phyloP scores from a whole-genome alignment of 53 echinoderm and acorn worm species.

The Echinarachnius parma region DNA sequence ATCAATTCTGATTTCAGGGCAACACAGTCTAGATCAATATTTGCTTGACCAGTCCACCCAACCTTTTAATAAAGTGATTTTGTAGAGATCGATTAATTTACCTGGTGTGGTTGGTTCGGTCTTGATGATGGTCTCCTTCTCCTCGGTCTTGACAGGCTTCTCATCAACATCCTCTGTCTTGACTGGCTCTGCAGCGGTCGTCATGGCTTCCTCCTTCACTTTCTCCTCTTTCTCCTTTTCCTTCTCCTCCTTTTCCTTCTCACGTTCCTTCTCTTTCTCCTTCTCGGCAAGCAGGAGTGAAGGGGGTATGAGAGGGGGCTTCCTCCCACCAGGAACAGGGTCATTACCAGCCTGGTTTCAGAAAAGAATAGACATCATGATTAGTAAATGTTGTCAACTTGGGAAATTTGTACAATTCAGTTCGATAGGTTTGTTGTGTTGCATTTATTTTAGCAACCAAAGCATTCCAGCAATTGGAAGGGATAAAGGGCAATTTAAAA shows the following conservation, averaged over 20 bases:
- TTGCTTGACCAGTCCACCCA: no score
- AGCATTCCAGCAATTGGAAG: no score
- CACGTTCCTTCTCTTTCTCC: constrained; percentile 51
- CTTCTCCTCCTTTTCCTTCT: constrained; percentile 55
- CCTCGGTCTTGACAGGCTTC: constrained; percentile 28
- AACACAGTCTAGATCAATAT: no score
- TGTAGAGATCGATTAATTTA: no score
- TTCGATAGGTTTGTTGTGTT: no score
- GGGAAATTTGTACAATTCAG: no score
- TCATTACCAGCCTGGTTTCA: constrained; percentile 50
- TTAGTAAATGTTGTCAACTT: not conserved
- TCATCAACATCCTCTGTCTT: constrained; percentile 48
- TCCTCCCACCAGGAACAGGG: constrained; percentile 53
- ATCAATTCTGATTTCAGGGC: no score
- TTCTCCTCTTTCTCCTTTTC: constrained; percentile 45
- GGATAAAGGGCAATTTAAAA: no score
- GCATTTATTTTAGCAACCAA: no score
- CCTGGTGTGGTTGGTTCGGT: constrained; percentile 10
- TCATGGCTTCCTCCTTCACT: constrained; percentile 31
- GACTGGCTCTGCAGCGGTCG: constrained; percentile 13
- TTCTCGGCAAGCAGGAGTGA: constrained; percentile 41
- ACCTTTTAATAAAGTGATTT: no score
- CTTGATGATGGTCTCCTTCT: constrained; percentile 34
- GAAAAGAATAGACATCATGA: not conserved
- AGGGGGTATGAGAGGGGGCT: constrained; percentile 37